Percentiles rank a stretch among this genome's conserved stretches.
Evolutionary conservation across 2,888 invertebrate species (phyloP).

Genomic region (Drosophila neutralis): DNA sequence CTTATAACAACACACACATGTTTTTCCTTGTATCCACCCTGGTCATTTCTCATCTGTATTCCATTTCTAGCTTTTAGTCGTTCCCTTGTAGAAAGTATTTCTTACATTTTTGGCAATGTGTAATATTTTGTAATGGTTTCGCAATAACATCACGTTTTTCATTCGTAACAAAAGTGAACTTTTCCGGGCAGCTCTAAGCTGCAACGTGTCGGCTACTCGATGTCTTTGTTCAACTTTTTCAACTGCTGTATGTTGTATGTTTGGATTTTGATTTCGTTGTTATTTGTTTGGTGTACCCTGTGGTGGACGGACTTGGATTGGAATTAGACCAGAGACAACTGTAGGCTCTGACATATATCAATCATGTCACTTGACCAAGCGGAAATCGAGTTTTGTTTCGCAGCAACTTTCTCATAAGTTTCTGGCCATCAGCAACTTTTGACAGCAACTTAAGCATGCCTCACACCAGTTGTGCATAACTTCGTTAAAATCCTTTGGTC

Average conservation of each 20-base stretch:
- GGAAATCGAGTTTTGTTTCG: constrained; percentile 58
- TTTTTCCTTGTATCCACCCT: not conserved
- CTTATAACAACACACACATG: not conserved
- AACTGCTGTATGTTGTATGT: constrained; percentile 1
- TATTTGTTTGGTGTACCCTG: not conserved
- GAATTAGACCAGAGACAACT: constrained; percentile 9
- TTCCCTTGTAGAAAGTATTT: not conserved
- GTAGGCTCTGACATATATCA: constrained; percentile 53
- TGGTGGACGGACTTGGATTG: constrained; percentile 17
- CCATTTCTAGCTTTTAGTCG: not conserved
- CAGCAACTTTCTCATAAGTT: constrained; percentile 34
- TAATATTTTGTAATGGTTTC: not conserved
- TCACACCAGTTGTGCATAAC: constrained; percentile 39
- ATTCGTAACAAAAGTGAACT: not conserved
- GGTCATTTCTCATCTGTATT: not conserved
- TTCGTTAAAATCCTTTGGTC: constrained; percentile 50
- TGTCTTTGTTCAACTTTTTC: constrained; percentile 15
- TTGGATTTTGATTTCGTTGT: not conserved
- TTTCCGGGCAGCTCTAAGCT: constrained; percentile 1
- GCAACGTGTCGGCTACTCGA: constrained; percentile 55
- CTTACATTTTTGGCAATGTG: not conserved
- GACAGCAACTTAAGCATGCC: constrained; percentile 35
- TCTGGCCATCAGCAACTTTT: constrained; percentile 19
- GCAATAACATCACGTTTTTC: not conserved
- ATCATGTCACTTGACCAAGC: constrained; percentile 77